Conservation (phyloP, 92 coral and sea anemone genomes). For the Heteractis magnifica region DNA sequence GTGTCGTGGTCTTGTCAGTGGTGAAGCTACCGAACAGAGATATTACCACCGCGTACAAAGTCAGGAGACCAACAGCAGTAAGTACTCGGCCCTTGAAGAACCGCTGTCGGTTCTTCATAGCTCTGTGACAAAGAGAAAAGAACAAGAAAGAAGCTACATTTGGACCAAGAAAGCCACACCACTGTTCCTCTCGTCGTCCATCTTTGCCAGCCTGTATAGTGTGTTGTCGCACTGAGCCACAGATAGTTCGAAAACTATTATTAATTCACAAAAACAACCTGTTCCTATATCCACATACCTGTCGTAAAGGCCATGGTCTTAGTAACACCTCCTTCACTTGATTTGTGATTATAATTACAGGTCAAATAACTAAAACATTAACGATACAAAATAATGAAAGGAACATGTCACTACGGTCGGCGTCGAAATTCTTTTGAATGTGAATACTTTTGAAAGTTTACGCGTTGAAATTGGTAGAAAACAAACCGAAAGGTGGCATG, state of each 20-base stretch:
- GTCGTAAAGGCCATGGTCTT: neutral
- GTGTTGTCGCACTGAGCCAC: neutral
- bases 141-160: neutral
- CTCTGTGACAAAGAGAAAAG: neutral
- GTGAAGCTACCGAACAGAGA: constrained; percentile 4
- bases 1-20: neutral
- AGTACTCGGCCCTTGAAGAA: constrained; percentile 36
- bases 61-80: constrained; percentile 19
- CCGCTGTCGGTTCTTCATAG: constrained; percentile 31
- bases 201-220: neutral
- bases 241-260: neutral
- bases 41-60: constrained; percentile 34
- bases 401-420: no score
- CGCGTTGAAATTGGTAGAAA: no score
- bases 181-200: neutral
- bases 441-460: no score
- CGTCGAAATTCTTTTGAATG: no score
- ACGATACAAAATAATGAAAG: no score
- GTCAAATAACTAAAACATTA: neutral
- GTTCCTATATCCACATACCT: neutral
- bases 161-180: neutral
- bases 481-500: no score
- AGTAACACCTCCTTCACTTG: neutral
- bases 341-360: neutral
- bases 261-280: neutral